Conservation (phyloP, 2,113 vertebrate genomes). For the Tinamus guttatus region DNA sequence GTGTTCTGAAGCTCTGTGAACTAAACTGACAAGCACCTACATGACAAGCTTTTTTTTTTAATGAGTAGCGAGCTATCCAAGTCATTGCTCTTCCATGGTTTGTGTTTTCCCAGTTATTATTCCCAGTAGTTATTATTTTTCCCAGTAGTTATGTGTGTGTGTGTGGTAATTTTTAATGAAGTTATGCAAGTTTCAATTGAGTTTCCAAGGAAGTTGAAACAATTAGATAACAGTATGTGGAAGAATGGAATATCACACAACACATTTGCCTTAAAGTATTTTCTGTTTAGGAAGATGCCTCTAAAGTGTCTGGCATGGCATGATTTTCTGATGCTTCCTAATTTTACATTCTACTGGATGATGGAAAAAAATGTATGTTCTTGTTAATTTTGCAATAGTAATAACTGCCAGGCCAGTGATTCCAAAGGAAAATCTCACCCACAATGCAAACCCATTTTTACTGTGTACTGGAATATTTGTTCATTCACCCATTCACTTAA, state of each 20-base stretch:
- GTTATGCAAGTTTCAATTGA: background rate
- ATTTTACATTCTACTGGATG: background rate
- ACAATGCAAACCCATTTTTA: background rate
- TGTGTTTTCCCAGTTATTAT: background rate
- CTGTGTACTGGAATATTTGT: background rate
- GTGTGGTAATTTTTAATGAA: background rate
- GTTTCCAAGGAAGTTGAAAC: background rate
- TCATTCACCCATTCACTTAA: background rate
- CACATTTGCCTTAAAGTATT: no score
- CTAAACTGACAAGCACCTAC: background rate
- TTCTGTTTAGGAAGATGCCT: no score
- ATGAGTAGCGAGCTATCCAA: background rate
- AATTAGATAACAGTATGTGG: background rate
- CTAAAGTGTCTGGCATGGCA: no score
- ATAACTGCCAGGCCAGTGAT: background rate
- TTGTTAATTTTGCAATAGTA: background rate
- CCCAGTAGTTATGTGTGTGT: no score
- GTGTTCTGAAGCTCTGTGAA: background rate
- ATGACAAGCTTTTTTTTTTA: background rate
- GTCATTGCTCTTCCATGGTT: background rate
- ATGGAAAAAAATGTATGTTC: background rate
- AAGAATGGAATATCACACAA: background rate
- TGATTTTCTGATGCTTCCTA: background rate
- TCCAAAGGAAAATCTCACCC: background rate
- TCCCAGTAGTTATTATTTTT: background rate